A percentile compares a stretch with the other conserved stretches of the same genome.
phyloP scores from a whole-genome alignment of 2,113 vertebrate genomes.

The Microtus ochrogaster region DNA sequence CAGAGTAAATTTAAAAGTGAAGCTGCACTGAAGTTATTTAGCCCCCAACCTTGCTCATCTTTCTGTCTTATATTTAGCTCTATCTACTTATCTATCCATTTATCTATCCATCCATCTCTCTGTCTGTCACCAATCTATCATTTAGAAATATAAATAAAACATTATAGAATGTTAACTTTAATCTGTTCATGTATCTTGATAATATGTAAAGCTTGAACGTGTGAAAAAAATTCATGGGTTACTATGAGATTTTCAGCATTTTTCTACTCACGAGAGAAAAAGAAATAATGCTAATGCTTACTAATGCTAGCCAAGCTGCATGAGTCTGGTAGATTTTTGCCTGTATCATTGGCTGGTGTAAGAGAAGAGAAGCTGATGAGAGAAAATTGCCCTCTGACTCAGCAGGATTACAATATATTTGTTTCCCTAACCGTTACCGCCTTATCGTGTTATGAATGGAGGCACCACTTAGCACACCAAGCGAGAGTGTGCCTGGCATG shows the following conservation, averaged over 20 bases:
- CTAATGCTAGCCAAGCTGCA: neutral
- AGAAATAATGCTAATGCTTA: neutral
- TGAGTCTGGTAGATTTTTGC: slow-evolving; percentile 60
- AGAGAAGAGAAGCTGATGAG: slow-evolving; percentile 67
- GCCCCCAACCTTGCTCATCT: neutral
- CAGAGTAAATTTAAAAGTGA: neutral
- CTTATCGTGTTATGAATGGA: slow-evolving; percentile 81
- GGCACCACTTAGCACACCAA: slow-evolving; percentile 85
- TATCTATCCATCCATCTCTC: neutral
- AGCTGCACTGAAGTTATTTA: neutral
- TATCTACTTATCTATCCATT: neutral
- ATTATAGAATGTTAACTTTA: slow-evolving; percentile 27
- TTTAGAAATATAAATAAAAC: slow-evolving; percentile 16
- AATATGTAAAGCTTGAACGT: neutral
- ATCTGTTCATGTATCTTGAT: neutral
- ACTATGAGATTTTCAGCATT: neutral
- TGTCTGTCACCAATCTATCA: neutral
- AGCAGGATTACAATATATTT: slow-evolving; percentile 51
- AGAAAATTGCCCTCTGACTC: slow-evolving; percentile 74
- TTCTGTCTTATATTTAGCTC: neutral
- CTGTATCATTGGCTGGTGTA: neutral
- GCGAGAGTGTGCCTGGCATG: slow-evolving; percentile 77
- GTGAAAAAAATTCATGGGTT: slow-evolving; percentile 13
- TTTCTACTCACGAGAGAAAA: neutral
- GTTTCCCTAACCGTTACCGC: slow-evolving; percentile 75